Evolutionary conservation across 2,888 invertebrate species (phyloP).

Genomic region (Cheilosia vernalis): DNA sequence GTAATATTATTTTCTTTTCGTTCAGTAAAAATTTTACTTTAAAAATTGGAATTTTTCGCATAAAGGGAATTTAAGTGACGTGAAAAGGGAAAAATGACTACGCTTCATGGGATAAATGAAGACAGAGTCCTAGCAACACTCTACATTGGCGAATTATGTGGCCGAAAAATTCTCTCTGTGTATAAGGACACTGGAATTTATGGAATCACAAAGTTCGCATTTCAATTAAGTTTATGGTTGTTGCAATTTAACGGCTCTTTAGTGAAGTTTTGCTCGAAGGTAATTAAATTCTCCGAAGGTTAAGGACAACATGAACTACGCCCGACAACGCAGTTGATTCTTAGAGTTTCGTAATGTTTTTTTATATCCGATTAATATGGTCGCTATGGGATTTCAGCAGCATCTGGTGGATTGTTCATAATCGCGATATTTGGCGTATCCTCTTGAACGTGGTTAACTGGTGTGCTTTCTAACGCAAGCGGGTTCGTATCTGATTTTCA

Average conservation of each 20-base stretch:
- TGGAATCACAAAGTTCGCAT: constrained; percentile 17
- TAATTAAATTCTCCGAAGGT: constrained; percentile 54
- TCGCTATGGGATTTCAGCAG: background rate
- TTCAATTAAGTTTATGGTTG: constrained; percentile 38
- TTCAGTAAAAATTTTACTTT: too few relatives aligned
- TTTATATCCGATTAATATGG: background rate
- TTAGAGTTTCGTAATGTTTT: constrained; percentile 9
- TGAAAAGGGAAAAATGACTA: too few relatives aligned
- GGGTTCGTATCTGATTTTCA: too few relatives aligned
- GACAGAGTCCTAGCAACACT: too few relatives aligned
- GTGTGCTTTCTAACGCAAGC: background rate
- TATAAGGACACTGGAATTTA: constrained; percentile 36
- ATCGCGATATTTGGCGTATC: background rate
- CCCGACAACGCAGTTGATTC: constrained; percentile 22
- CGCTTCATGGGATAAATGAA: too few relatives aligned
- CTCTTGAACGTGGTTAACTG: background rate
- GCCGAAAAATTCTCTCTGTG: constrained; percentile 7
- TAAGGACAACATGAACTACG: constrained; percentile 17
- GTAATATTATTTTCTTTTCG: too few relatives aligned
- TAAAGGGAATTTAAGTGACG: too few relatives aligned
- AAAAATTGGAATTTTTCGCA: too few relatives aligned
- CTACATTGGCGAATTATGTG: constrained; percentile 35
- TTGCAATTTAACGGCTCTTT: constrained; percentile 50
- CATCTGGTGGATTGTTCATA: background rate
- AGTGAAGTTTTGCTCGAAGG: constrained; percentile 29